These are phyloP conservation scores for Leptinotarsa juncta DNA, from an alignment of 2,888 invertebrate genomes.

Conservation along the genomic window DNA sequence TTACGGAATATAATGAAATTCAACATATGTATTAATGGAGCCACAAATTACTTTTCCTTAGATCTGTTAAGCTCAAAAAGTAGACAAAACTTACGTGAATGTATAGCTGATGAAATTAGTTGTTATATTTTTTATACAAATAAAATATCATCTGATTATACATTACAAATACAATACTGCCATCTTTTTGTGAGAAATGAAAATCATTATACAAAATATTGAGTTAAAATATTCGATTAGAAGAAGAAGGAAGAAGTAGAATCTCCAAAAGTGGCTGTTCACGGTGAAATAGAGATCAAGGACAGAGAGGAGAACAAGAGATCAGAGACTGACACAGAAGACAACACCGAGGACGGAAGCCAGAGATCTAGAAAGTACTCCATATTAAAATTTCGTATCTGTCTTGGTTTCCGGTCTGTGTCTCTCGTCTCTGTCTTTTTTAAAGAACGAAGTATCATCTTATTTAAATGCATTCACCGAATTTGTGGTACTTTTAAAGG, in stretches of 20 bases:
- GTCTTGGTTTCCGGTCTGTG: too few relatives aligned
- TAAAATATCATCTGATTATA: constrained; percentile 36
- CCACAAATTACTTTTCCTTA: constrained; percentile 31
- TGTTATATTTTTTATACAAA: constrained; percentile 53
- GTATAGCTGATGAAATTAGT: constrained; percentile 49
- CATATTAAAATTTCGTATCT: too few relatives aligned
- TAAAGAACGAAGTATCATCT: too few relatives aligned
- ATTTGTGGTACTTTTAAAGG: too few relatives aligned
- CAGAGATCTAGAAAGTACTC: too few relatives aligned
- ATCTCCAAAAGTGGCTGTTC: neutral
- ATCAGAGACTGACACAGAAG: too few relatives aligned
- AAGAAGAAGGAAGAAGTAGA: neutral
- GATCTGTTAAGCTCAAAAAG: constrained; percentile 47
- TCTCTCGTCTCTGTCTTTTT: too few relatives aligned
- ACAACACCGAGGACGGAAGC: too few relatives aligned
- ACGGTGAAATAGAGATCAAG: too few relatives aligned
- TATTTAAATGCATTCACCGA: too few relatives aligned
- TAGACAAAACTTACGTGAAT: constrained; percentile 44
- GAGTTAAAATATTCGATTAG: neutral
- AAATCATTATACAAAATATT: neutral
- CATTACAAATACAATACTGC: constrained; percentile 39
- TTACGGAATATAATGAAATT: neutral
- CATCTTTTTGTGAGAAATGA: neutral
- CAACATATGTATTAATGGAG: neutral
- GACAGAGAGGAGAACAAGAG: too few relatives aligned